A percentile compares a stretch with the other conserved stretches of the same genome.
Conservation (phyloP, 2,888 invertebrate species). For the Scaptomyza cyrtandrae region DNA sequence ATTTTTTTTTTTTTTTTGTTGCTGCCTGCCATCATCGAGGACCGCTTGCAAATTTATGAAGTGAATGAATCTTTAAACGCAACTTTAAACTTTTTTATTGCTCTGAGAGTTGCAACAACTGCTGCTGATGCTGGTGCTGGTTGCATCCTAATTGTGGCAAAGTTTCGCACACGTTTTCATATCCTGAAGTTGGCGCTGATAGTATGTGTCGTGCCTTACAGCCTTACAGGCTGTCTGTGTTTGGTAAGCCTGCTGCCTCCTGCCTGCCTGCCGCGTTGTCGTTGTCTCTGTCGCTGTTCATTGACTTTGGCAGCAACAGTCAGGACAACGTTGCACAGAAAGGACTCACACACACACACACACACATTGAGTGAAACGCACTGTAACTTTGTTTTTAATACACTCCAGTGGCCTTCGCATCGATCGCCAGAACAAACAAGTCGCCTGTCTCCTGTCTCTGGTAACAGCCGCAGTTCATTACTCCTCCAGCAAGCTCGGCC, state of each 20-base stretch:
- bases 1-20: not conserved
- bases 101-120: slow-evolving; percentile 50
- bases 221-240: slow-evolving; percentile 37
- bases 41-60: slow-evolving; percentile 66
- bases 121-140: slow-evolving; percentile 15
- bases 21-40: slow-evolving; percentile 5
- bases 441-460: slow-evolving; percentile 48
- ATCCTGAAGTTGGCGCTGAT: slow-evolving; percentile 56
- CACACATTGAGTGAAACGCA: slow-evolving; percentile 33
- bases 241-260: slow-evolving; percentile 53
- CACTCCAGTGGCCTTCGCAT: slow-evolving; percentile 72
- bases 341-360: slow-evolving; percentile 43
- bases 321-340: slow-evolving; percentile 36
- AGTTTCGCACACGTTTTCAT: slow-evolving; percentile 73
- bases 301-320: slow-evolving; percentile 72
- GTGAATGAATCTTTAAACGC: slow-evolving; percentile 74
- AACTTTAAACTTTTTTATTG: slow-evolving; percentile 79
- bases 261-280: slow-evolving; percentile 32
- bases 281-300: slow-evolving; percentile 64
- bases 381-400: slow-evolving; percentile 78
- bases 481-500: slow-evolving; percentile 43
- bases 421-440: slow-evolving; percentile 77
- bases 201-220: slow-evolving; percentile 22
- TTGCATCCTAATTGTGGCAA: slow-evolving; percentile 76
- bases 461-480: slow-evolving; percentile 69